Percentiles rank a stretch among this genome's conserved stretches.
phyloP scores from a whole-genome alignment of 2,113 vertebrate species.

The Eidolon helvum region DNA sequence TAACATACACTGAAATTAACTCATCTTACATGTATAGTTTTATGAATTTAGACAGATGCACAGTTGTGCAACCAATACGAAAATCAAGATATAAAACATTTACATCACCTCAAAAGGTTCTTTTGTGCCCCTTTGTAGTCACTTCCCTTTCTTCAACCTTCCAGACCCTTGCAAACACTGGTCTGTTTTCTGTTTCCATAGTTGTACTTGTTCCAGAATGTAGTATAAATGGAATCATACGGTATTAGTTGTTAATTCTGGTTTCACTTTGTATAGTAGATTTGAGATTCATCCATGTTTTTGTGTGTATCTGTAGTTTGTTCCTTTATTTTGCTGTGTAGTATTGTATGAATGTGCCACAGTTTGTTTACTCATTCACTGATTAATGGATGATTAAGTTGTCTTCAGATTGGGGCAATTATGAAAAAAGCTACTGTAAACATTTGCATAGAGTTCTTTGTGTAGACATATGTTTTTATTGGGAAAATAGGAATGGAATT shows the following conservation, averaged over 20 bases:
- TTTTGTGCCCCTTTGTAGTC: not conserved
- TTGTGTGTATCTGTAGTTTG: not conserved
- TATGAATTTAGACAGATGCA: not conserved
- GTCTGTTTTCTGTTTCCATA: not conserved
- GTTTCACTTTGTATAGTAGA: not conserved
- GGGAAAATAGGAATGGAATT: not conserved
- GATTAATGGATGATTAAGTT: not conserved
- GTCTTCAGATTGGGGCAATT: not conserved
- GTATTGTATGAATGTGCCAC: not conserved
- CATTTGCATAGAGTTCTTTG: not conserved
- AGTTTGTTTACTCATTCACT: not conserved
- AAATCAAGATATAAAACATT: not conserved
- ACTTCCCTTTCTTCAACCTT: not conserved
- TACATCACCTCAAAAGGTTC: not conserved
- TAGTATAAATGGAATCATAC: not conserved
- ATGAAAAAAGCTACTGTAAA: not conserved
- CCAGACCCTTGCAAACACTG: not conserved
- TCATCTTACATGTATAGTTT: not conserved
- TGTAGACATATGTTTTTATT: not conserved
- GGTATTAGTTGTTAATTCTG: not conserved
- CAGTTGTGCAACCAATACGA: not conserved
- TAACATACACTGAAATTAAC: not conserved
- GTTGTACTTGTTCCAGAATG: not conserved
- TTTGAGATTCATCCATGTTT: not conserved
- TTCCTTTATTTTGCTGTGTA: not conserved